Conservation (phyloP, 2,113 vertebrate genomes). For the Callopanchax toddi region DNA sequence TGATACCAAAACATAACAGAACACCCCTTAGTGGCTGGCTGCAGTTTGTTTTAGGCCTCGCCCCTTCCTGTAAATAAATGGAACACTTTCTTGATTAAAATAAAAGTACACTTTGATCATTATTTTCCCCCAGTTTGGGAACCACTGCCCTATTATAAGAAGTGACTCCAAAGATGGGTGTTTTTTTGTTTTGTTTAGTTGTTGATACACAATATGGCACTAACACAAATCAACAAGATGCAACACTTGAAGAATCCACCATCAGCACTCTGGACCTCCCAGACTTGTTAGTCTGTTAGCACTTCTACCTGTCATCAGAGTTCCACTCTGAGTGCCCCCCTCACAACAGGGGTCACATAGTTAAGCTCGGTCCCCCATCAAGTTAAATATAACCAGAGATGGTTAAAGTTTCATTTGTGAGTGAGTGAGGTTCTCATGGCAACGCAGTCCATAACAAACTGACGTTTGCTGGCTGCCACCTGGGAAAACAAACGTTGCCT, state of each 20-base stretch:
- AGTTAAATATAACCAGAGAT: constrained; percentile 22
- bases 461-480: constrained; percentile 4
- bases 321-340: constrained; percentile 2
- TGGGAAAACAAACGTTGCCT: constrained; percentile 20
- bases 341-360: constrained; percentile 2
- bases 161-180: too few relatives aligned
- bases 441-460: constrained; percentile 35
- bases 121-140: too few relatives aligned
- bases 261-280: neutral
- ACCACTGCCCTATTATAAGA: too few relatives aligned
- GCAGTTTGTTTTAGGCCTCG: too few relatives aligned
- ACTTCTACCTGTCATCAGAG: neutral
- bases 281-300: neutral
- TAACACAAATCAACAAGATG: neutral
- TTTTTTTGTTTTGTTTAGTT: neutral
- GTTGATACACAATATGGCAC: neutral
- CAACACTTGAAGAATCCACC: neutral
- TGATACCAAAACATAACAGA: too few relatives aligned
- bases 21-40: too few relatives aligned
- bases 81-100: too few relatives aligned
- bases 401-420: constrained; percentile 37
- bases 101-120: too few relatives aligned
- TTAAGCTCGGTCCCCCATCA: neutral
- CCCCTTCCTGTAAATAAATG: too few relatives aligned
- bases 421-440: constrained; percentile 43